phyloP scores from a whole-genome alignment of 23 tunicate genomes.

The Trididemnum miniatum region DNA sequence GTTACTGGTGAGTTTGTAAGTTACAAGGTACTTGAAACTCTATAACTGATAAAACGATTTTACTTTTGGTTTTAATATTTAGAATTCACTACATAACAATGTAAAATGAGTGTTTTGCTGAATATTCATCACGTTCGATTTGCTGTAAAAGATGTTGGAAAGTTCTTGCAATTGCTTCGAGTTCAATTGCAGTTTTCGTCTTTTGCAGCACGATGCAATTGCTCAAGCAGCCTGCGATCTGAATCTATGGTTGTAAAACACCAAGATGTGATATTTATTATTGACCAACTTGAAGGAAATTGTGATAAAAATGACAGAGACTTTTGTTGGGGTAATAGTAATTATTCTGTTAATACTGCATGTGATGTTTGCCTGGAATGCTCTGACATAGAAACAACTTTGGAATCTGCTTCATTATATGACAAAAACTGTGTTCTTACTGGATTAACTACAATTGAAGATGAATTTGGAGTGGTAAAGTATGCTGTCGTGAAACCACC shows the following conservation, averaged over 20 bases:
- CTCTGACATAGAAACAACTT: conserved; percentile 32
- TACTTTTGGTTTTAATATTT: no score
- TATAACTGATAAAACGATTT: no score
- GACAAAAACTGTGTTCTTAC: neutral
- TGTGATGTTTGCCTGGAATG: conserved; percentile 71
- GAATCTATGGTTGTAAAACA: conserved; percentile 40
- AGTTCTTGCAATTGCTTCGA: conserved; percentile 22
- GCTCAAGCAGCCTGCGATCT: neutral
- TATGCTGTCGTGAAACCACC: conserved; percentile 83
- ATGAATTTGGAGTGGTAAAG: conserved; percentile 52
- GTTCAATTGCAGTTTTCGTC: conserved; percentile 22
- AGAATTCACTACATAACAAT: neutral
- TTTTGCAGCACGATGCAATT: conserved; percentile 13
- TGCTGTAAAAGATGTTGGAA: conserved; percentile 51
- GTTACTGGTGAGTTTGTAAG: no score
- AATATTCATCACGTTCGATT: conserved; percentile 60
- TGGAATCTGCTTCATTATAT: neutral
- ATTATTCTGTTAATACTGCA: conserved; percentile 66
- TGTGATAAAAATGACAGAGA: neutral
- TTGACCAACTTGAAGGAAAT: conserved; percentile 26
- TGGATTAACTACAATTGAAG: neutral
- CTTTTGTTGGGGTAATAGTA: conserved; percentile 38
- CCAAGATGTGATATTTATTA: conserved; percentile 36
- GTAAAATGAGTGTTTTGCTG: neutral
- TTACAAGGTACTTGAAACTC: no score